Percentiles rank a stretch among this genome's conserved stretches.
Evolutionary conservation across 2,888 invertebrate species (phyloP).

Genomic region (Hydrotaea cyrtoneurina): DNA sequence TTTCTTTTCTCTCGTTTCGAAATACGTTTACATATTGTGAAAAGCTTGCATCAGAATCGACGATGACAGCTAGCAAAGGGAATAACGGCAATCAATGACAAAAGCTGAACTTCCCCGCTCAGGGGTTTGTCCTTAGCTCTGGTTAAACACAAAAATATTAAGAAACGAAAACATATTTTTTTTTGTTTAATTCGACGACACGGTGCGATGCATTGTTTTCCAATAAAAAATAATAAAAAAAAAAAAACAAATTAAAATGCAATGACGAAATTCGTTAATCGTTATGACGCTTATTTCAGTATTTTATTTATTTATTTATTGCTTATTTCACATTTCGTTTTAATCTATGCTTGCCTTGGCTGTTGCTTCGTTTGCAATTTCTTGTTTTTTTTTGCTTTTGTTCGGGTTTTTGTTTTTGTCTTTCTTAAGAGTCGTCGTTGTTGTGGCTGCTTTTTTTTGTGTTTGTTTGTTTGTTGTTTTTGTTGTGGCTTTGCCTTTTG

Average conservation of each 20-base stretch:
- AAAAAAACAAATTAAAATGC: constrained; percentile 42
- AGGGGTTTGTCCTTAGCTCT: background rate
- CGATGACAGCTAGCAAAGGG: no score
- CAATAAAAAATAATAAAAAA: background rate
- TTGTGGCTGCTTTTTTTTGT: background rate
- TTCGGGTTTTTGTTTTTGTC: background rate
- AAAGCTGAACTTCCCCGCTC: no score
- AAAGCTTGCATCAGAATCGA: no score
- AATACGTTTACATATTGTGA: no score
- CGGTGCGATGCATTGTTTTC: constrained; percentile 11
- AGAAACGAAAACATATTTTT: no score
- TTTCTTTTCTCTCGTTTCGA: no score
- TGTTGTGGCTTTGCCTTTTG: constrained; percentile 9
- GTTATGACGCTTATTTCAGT: constrained; percentile 39
- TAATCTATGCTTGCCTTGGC: background rate
- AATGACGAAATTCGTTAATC: constrained; percentile 54
- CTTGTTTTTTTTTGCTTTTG: constrained; percentile 14
- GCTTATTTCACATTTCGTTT: constrained; percentile 12
- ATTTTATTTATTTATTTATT: background rate
- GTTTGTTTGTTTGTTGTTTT: constrained; percentile 32
- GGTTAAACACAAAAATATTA: background rate
- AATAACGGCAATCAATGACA: no score
- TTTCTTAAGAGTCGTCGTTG: background rate
- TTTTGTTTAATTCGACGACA: background rate
- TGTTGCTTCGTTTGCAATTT: constrained; percentile 26